Conservation (phyloP, 2,888 invertebrate species). For the Sinhomidia bicolor region DNA sequence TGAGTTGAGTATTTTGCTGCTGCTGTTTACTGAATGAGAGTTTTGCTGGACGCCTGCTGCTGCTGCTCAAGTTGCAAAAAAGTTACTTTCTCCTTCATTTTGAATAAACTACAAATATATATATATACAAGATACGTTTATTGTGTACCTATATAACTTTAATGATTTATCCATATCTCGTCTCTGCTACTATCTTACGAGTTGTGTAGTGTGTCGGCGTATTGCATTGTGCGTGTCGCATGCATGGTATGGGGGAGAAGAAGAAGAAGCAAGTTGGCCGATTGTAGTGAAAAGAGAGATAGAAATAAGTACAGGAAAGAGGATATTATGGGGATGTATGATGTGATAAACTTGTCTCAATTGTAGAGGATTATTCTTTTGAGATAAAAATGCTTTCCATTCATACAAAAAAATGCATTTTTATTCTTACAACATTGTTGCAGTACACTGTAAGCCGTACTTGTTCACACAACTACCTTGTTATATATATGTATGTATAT, state of each 20-base stretch:
- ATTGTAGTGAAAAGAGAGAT: neutral
- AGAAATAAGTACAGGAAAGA: neutral
- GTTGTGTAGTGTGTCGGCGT: too few relatives aligned
- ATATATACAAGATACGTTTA: neutral
- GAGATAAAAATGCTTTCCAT: neutral
- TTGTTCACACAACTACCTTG: too few relatives aligned
- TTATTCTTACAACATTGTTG: too few relatives aligned
- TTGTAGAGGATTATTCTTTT: conserved; percentile 13
- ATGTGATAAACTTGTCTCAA: conserved; percentile 41
- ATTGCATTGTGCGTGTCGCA: too few relatives aligned
- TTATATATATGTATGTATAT: too few relatives aligned
- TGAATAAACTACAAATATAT: neutral
- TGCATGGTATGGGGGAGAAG: neutral
- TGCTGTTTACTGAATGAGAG: neutral
- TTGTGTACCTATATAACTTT: neutral
- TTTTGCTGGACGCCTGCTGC: conserved; percentile 11
- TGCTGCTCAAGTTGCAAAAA: conserved; percentile 14
- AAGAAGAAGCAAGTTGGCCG: neutral
- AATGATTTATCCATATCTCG: too few relatives aligned
- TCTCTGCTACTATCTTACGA: too few relatives aligned
- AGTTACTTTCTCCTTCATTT: conserved; percentile 26
- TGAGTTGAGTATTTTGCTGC: too few relatives aligned
- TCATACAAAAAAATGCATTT: neutral
- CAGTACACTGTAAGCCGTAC: too few relatives aligned
- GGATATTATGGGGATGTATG: conserved; percentile 42